phyloP scores from a whole-genome alignment of 2,113 vertebrate genomes.

The Thinocorus orbignyianus region DNA sequence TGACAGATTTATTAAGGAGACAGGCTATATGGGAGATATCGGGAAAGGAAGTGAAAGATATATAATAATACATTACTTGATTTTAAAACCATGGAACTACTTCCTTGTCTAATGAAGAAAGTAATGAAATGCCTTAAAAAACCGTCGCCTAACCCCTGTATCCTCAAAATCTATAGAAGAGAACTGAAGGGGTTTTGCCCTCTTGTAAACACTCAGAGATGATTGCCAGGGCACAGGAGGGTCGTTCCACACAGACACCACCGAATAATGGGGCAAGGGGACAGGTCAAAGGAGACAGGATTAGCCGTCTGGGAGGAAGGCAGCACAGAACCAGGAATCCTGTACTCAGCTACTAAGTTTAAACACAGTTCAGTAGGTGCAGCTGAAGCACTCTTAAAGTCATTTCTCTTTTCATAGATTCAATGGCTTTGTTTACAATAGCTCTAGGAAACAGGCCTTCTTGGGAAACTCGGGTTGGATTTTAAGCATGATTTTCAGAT shows the following conservation, averaged over 20 bases:
- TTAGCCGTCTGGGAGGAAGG: not conserved
- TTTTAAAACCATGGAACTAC: not conserved
- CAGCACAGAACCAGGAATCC: not conserved
- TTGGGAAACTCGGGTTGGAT: not conserved
- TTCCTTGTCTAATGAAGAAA: not conserved
- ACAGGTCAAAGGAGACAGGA: not conserved
- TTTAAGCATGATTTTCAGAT: not conserved
- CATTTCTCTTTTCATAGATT: not conserved
- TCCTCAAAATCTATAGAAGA: not conserved
- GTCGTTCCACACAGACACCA: not conserved
- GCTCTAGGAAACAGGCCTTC: not conserved
- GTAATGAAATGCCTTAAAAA: not conserved
- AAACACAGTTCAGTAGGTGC: not conserved
- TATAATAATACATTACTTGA: slow-evolving; percentile 3
- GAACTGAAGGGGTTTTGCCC: not conserved
- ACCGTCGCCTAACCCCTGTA: not conserved
- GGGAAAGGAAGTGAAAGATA: slow-evolving; percentile 32
- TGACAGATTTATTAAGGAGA: slow-evolving; percentile 23
- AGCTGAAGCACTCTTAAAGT: not conserved
- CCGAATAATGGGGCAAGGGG: not conserved
- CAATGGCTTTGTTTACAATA: not conserved
- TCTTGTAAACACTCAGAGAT: not conserved
- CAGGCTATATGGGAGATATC: not conserved
- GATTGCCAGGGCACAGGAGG: not conserved
- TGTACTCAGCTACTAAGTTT: not conserved